Conservation (phyloP, 2,797 vertebrate species). For the Sphenopsis melanotis region DNA sequence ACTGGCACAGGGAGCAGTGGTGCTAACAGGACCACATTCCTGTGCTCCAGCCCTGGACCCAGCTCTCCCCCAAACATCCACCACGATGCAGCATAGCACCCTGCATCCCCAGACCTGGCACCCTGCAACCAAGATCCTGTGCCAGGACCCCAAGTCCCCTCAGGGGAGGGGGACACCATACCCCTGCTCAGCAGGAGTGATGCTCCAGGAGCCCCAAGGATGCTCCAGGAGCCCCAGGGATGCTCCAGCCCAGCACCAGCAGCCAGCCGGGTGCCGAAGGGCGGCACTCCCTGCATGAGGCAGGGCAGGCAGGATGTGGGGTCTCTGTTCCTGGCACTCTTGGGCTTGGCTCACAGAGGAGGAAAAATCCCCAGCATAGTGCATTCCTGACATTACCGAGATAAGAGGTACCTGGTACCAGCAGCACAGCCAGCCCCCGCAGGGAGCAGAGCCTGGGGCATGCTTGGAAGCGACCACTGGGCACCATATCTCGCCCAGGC, state of each 20-base stretch:
- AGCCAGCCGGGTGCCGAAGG: fast-evolving
- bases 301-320: background rate
- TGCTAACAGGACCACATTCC: background rate
- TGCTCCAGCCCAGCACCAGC: background rate
- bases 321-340: slow-evolving; percentile 3
- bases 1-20: background rate
- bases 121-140: background rate
- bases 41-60: fast-evolving
- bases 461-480: background rate
- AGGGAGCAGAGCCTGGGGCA: background rate
- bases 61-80: background rate
- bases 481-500: fast-evolving
- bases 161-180: fast-evolving
- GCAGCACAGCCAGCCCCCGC: background rate
- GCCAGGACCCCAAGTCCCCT: background rate
- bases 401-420: slow-evolving; percentile 63
- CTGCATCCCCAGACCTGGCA: background rate
- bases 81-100: fast-evolving
- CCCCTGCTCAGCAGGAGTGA: background rate
- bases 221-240: background rate
- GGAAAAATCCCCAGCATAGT: background rate
- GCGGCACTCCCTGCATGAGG: background rate
- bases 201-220: background rate
- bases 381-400: slow-evolving; percentile 70
- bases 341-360: background rate